Evolutionary conservation across 2,113 vertebrate species (phyloP), one percentile per base, ranked within the genome.

Genomic region (Daphoenositta chrysoptera): DNA sequence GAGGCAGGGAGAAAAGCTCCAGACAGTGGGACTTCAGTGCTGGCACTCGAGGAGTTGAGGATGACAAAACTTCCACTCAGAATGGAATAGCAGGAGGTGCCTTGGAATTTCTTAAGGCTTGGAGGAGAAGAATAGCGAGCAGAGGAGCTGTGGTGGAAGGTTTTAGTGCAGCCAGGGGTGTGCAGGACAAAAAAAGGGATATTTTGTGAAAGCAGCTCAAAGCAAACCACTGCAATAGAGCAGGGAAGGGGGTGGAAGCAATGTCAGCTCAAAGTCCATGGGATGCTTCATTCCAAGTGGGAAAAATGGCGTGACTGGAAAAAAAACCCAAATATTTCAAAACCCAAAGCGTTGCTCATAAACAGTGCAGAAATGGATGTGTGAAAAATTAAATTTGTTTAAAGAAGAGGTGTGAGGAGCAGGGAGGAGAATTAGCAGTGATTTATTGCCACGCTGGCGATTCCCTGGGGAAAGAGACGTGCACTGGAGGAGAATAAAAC

Each of bases 391-490:
- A 92, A 58, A 90, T 97, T 93, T 93, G 72, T 89, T 57, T 88
- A 86, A 94, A 89, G 88, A 73, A 95, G 68, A 65, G 85, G 47
- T 90, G 91, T 94, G 93, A 96, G 89, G 84, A 96, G 86, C 64
- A 35, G 68, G 64, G 86, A 90, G 64, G 89, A 92, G 91, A 96
- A 95, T 93, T 89, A 95, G 76, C 91, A 75, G 83, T 94, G 91
- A 94, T 96, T 97, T 97, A 94, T 94, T 90, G 93, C 76, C 76
- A 56, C 1, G 10, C 76, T 81, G 91, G 83, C 80, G 63, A 81
- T 89, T 93, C 95, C 80, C 90, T 1, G 27, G 50, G 94, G 95
- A 94, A 77, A 95, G 58, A 65, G 78, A 90, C 7, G 20, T 90
- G 95, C 87, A 70, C 31, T 61, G 68, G 91, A 87, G 68, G 58